Percentiles rank a stretch among this genome's conserved stretches.
Conservation (phyloP, 2,113 vertebrate species). For the Oryzias melastigma region DNA sequence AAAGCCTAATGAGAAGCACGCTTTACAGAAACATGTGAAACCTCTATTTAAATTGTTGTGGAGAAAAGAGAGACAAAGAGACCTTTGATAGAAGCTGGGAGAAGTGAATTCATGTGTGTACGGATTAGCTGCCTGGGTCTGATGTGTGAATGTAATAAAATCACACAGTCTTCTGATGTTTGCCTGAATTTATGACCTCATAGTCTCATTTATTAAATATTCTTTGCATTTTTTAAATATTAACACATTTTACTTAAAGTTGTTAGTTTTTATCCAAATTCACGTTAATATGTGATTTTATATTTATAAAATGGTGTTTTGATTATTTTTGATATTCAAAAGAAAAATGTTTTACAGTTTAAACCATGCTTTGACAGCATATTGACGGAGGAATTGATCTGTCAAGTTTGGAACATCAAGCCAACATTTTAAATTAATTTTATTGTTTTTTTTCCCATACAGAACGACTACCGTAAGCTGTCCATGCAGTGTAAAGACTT, state of each 20-base stretch:
- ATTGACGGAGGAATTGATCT: neutral
- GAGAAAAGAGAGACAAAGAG: too few relatives aligned
- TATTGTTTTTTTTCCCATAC: slow-evolving; percentile 1
- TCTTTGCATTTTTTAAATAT: too few relatives aligned
- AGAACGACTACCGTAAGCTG: slow-evolving; percentile 97
- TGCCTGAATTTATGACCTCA: neutral
- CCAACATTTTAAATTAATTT: neutral
- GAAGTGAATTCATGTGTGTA: neutral
- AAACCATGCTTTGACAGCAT: neutral
- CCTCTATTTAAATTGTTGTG: too few relatives aligned
- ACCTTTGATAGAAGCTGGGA: neutral
- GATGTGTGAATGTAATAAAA: neutral
- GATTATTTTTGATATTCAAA: too few relatives aligned
- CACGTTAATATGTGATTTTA: too few relatives aligned
- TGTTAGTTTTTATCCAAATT: too few relatives aligned
- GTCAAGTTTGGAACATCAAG: neutral
- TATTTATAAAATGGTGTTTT: neutral
- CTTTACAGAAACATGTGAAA: neutral
- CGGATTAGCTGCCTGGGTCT: neutral
- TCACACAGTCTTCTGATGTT: neutral
- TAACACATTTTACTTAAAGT: neutral
- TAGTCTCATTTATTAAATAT: too few relatives aligned
- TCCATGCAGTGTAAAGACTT: slow-evolving; percentile 99
- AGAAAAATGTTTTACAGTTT: neutral
- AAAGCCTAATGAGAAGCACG: neutral